Conservation (phyloP, 2,797 vertebrate species). For the Hydrolagus colliei region DNA sequence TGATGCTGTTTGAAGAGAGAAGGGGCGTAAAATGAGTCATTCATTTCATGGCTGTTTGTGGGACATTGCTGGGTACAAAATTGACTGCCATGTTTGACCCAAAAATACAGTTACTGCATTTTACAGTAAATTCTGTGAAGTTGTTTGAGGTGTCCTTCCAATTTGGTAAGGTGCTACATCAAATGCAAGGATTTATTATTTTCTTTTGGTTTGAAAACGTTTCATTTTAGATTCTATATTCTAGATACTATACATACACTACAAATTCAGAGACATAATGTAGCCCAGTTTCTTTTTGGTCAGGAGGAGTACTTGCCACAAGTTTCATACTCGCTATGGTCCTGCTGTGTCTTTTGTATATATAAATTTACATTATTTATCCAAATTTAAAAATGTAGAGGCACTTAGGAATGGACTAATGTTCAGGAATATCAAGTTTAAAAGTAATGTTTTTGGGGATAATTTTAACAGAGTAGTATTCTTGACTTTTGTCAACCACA, state of each 20-base stretch:
- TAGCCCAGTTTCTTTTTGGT: no score
- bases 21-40: no score
- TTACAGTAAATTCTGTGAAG: no score
- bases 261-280: no score
- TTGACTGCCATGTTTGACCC: no score
- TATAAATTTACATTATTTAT: neutral
- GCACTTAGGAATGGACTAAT: neutral
- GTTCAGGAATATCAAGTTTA: neutral
- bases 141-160: no score
- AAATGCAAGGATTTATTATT: no score
- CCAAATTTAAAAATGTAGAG: neutral
- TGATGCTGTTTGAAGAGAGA: no score
- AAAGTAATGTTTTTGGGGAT: neutral
- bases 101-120: no score
- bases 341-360: neutral
- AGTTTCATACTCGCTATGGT: neutral
- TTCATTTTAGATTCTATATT: neutral
- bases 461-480: neutral
- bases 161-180: no score
- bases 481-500: neutral
- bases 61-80: no score
- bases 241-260: neutral
- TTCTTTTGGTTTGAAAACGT: neutral
- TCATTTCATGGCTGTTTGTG: no score
- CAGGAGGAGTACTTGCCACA: neutral